Conservation (phyloP, 2,888 invertebrate genomes). For the Tinea trinotella region DNA sequence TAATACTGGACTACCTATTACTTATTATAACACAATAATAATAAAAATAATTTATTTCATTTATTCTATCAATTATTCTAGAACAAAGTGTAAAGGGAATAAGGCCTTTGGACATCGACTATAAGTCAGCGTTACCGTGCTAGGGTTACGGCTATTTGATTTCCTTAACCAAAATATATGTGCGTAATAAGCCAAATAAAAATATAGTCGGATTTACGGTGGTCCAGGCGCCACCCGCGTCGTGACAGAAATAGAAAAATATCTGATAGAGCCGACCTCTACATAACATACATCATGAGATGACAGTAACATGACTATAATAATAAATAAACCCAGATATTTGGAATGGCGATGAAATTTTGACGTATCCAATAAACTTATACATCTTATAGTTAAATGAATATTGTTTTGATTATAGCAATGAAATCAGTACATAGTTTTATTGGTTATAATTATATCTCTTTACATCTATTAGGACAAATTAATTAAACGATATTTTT, state of each 20-base stretch:
- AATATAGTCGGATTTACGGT: conserved; percentile 37
- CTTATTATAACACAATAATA: too few relatives aligned
- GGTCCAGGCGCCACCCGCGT: conserved; percentile 40
- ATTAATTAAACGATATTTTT: too few relatives aligned
- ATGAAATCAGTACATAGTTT: too few relatives aligned
- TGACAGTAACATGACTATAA: conserved; percentile 42
- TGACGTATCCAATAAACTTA: background rate
- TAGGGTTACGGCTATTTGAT: conserved; percentile 21
- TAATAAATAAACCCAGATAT: conserved; percentile 18
- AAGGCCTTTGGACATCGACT: background rate
- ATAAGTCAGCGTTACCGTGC: conserved; percentile 6
- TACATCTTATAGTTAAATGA: background rate
- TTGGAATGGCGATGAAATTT: background rate
- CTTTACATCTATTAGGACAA: too few relatives aligned
- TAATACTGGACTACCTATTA: too few relatives aligned
- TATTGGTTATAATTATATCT: too few relatives aligned
- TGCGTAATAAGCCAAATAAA: conserved; percentile 34
- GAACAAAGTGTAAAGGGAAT: background rate
- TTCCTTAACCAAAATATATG: conserved; percentile 46
- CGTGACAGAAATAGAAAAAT: conserved; percentile 58
- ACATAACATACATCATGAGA: conserved; percentile 46
- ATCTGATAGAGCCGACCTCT: conserved; percentile 41
- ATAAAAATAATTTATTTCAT: too few relatives aligned
- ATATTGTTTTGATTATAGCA: background rate
- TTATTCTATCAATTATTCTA: conserved; percentile 7